Evolutionary conservation across 2,113 vertebrate genomes (phyloP), one percentile per base, ranked within the genome.

Genomic region (Rhinogobius similis): DNA sequence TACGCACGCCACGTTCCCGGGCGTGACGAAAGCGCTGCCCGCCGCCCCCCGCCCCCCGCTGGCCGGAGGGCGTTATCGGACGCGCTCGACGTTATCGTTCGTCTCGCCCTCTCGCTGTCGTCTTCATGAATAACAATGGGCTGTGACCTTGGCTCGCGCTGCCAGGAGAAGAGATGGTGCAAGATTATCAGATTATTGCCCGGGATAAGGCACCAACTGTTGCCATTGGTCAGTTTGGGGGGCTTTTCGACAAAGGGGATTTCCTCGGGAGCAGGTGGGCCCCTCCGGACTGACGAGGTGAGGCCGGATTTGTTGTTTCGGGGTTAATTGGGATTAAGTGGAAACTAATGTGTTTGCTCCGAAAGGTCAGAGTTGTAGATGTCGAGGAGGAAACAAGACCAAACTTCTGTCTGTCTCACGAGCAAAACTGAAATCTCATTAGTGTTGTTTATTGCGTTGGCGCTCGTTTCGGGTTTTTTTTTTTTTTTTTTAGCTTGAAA

Each of bases 141-240:
- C 4, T 68, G 39, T 39, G 85, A 87, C 86, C 82, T 88, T 85
- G 77, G 72, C 59, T 81, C 12, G 65, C 63, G 71, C 67, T 68
- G 77, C 8, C 4, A 50, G 68, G 72, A 66, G 70, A 29, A 70
- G 65, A 65, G 78, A 76, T 75, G 73, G 69, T 76, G 70, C 23
- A 65, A 81, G 77, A 87, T 89, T 79, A 89, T 70, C 72, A 82
- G 84, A 87, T 89, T 86, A 84, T 84, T 67, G 62, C 43, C 5
- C 3, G 13, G 66, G 74, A 75, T 67, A 84, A 88, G 55, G 58
- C 56, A 8, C 14, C 50, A 67, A 71, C 43, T 70, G 0, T 0
- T 68, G 73, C 6, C 66, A 86, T 87, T 84, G 86, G 82, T 72
- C 82, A 70, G 75, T 16, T 77, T 79, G 56, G 24, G 61, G 62